phyloP scores from a whole-genome alignment of 2,113 vertebrate genomes.

The Hyaena hyaena region DNA sequence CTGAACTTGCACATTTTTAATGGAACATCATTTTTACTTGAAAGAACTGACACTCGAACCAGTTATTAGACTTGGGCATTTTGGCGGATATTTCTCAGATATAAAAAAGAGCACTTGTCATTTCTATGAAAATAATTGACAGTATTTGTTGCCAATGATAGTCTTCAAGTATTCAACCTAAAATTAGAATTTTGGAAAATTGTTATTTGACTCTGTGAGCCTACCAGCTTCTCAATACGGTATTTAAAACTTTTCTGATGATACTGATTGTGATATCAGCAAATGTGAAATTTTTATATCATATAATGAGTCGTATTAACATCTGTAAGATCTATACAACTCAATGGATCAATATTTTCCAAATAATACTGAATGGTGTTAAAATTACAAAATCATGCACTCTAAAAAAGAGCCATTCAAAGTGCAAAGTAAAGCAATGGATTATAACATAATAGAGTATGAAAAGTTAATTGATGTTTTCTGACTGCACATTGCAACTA shows the following conservation, averaged over 20 bases:
- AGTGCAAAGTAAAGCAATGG: not conserved
- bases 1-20: constrained; percentile 31
- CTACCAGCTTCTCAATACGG: not conserved
- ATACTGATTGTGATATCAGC: not conserved
- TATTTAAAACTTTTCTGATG: not conserved
- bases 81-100: not conserved
- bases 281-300: not conserved
- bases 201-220: not conserved
- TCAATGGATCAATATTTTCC: not conserved
- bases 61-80: not conserved
- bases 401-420: not conserved
- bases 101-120: not conserved
- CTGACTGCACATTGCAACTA: not conserved
- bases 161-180: constrained; percentile 5
- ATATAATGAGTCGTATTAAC: not conserved
- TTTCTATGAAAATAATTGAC: constrained; percentile 37
- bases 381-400: constrained; percentile 22
- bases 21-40: not conserved
- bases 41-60: not conserved
- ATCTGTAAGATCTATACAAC: not conserved
- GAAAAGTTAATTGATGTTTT: not conserved
- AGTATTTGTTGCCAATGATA: not conserved
- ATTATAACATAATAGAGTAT: not conserved
- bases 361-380: not conserved
- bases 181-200: constrained; percentile 27